Evolutionary conservation across 2,113 vertebrate species (phyloP).

Genomic region (Lophochroa leadbeateri): DNA sequence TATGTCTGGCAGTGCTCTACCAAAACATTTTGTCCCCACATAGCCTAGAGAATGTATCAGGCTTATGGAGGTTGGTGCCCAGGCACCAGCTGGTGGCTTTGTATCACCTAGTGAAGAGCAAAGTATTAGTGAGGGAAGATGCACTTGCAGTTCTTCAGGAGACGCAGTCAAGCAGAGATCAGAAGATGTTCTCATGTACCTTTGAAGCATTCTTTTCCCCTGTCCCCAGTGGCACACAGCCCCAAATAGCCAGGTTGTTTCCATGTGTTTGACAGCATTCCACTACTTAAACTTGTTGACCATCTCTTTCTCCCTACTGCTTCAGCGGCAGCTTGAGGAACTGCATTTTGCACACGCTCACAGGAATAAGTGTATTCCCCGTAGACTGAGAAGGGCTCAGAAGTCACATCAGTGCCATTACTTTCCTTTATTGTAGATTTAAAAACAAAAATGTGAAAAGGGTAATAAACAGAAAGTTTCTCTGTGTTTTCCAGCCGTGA

Average conservation of each 20-base stretch:
- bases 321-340: not conserved
- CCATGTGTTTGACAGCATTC: not conserved
- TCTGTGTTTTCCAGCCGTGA: not conserved
- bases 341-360: not conserved
- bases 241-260: not conserved
- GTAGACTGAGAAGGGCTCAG: not conserved
- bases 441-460: not conserved
- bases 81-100: not conserved
- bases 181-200: not conserved
- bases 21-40: not conserved
- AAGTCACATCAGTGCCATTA: not conserved
- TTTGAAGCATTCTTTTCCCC: not conserved
- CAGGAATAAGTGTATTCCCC: not conserved
- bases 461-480: not conserved
- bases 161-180: not conserved
- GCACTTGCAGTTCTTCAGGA: not conserved
- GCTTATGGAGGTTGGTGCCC: not conserved
- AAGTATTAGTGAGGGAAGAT: not conserved
- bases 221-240: accelerated
- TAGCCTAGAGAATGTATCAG: not conserved
- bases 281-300: not conserved
- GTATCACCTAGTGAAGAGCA: not conserved
- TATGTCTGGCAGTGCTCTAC: not conserved
- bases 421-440: not conserved
- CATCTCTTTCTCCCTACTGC: not conserved